Conservation (phyloP, 2,888 invertebrate species). For the Seira sanloemensis region DNA sequence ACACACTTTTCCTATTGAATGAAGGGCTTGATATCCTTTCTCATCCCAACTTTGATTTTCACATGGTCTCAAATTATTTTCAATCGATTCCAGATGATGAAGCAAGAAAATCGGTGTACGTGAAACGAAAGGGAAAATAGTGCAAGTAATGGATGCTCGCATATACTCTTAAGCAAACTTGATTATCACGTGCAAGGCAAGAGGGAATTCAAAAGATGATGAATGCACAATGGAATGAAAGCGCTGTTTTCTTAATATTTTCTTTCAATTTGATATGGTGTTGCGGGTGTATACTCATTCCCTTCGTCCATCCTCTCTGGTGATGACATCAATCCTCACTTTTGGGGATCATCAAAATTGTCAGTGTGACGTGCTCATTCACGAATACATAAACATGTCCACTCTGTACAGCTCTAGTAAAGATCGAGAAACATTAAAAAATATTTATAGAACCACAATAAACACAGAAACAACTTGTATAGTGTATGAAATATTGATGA, state of each 20-base stretch:
- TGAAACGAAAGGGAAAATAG: constrained; percentile 47
- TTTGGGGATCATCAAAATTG: constrained; percentile 9
- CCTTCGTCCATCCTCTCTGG: not conserved
- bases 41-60: not conserved
- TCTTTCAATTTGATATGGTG: constrained; percentile 43
- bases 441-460: constrained; percentile 9
- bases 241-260: constrained; percentile 26
- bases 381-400: not conserved
- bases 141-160: not conserved
- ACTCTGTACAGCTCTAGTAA: not conserved
- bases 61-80: not conserved
- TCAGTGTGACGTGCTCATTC: not conserved
- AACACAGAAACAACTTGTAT: too few species aligned
- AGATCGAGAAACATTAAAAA: constrained; percentile 2
- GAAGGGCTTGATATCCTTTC: too few species aligned
- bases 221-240: not conserved
- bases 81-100: constrained; percentile 57
- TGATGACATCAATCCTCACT: constrained; percentile 45
- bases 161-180: constrained; percentile 17
- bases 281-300: not conserved
- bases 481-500: constrained; percentile 32
- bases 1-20: too few species aligned
- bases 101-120: constrained; percentile 44
- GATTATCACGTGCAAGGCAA: constrained; percentile 34
- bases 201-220: not conserved